Conservation (phyloP, 2,797 vertebrate genomes). For the Triplophysa bombifrons region DNA sequence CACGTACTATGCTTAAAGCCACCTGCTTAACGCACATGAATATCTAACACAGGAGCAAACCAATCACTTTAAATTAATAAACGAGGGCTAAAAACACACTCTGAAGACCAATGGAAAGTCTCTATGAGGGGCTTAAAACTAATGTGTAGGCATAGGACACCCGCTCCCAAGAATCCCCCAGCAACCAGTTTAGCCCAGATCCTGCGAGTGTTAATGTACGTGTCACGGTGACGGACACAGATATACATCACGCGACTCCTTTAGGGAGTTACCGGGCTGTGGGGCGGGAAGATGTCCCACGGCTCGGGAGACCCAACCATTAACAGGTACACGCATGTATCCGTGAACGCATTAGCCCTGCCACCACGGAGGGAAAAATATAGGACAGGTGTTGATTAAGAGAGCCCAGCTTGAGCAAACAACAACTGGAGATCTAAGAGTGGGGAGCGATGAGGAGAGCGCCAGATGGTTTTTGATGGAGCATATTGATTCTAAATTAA, state of each 20-base stretch:
- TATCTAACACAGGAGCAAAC: background rate
- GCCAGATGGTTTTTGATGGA: constrained; percentile 73
- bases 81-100: constrained; percentile 17
- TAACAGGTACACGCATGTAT: constrained; percentile 74
- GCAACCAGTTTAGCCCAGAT: constrained; percentile 77
- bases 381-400: constrained; percentile 86
- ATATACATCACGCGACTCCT: constrained; percentile 75
- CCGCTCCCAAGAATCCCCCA: constrained; percentile 56
- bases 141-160: constrained; percentile 52
- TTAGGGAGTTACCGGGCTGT: constrained; percentile 65
- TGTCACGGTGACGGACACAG: constrained; percentile 69
- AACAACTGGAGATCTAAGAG: constrained; percentile 72
- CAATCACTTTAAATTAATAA: background rate
- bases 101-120: constrained; percentile 41
- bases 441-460: constrained; percentile 56
- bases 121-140: constrained; percentile 42
- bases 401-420: constrained; percentile 71
- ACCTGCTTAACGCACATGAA: background rate
- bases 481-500: constrained; percentile 78
- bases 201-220: constrained; percentile 76
- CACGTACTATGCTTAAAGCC: background rate
- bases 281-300: constrained; percentile 63
- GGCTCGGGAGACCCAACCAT: constrained; percentile 70
- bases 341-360: constrained; percentile 77
- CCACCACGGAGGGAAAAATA: constrained; percentile 74